Base-by-base conservation (phyloP, 2,888 invertebrate species). In the Allolobophora icterica region DNA sequence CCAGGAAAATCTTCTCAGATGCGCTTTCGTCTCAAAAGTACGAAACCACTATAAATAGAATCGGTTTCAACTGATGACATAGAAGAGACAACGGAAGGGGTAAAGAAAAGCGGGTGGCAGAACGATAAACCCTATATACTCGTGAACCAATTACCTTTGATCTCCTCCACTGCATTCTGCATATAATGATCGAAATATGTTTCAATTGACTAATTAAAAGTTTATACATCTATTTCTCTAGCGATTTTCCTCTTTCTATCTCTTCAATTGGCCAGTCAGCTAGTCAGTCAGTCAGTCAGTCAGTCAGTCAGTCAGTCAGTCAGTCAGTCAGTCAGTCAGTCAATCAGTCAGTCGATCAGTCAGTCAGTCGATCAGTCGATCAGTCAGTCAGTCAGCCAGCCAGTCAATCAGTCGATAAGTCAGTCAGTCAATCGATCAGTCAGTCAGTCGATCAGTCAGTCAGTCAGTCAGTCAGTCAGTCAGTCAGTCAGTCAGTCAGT, bases 251-350 rank as follows among this genome's bases (percentile, higher is more conserved):
- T n/a, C 30, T n/a, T 71, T 71, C 0, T n/a, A 11, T 30, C 3
- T 71, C n/a, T 30, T 45, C 71, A n/a, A 1, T n/a, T n/a, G n/a
- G n/a, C n/a, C 30, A 71, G 13, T 71, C 52, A 71, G 30, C n/a
- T n/a, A 71, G 11, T n/a, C 71, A 71, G n/a, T 30, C 52, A n/a
- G 11, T n/a, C 71, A n/a, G 13, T n/a, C 71, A 71, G n/a, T 71
- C 24, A n/a, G 30, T 71, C 71, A n/a, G n/a, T 71, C 71, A n/a
- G n/a, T 71, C 6, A 71, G 11, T 71, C 71, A 24, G 24, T 52
- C 52, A 24, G 24, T 91, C 84, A 91, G 90, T 91, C 45, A 91
- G 91, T 91, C 84, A 91, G 90, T 91, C 45, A 71, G 91, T 71
- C 71, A 71, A 11, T 71, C 71, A 17, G n/a, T 71, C 52, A 30